Percentiles rank a stretch among this genome's conserved stretches.
These are phyloP conservation scores for Athene noctua DNA, from an alignment of 2,113 vertebrate genomes.

Conservation along the genomic window DNA sequence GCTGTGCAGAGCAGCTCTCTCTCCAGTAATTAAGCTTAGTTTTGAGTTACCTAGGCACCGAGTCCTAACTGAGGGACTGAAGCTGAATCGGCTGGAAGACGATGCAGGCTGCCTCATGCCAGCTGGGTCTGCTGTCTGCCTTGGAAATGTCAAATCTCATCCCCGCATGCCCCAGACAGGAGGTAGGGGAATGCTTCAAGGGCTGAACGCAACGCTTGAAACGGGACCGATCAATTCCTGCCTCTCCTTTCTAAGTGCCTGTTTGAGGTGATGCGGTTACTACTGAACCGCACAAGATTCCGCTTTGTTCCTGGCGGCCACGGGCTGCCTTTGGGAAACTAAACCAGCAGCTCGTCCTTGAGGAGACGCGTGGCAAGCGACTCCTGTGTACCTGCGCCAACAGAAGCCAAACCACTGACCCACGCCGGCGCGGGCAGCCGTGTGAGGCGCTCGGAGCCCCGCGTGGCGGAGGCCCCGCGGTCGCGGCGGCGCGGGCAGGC, in stretches of 20 bases:
- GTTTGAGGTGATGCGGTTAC: accelerated
- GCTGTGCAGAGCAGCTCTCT: neutral
- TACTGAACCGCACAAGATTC: accelerated
- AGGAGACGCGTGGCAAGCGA: too few species aligned
- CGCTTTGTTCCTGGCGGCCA: accelerated
- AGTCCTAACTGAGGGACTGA: accelerated
- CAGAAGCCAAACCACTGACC: accelerated
- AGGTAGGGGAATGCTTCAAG: neutral
- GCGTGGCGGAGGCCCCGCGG: neutral
- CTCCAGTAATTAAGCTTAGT: neutral
- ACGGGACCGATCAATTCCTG: neutral
- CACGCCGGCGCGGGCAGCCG: neutral
- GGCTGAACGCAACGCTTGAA: neutral
- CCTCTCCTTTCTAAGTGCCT: neutral
- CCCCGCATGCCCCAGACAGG: too few species aligned
- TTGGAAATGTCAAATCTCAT: neutral
- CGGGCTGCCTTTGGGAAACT: neutral
- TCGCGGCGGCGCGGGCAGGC: too few species aligned
- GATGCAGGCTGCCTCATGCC: neutral
- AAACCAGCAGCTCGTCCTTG: accelerated
- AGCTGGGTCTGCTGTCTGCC: too few species aligned
- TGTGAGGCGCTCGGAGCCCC: neutral
- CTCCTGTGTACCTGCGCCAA: too few species aligned
- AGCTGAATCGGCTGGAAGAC: neutral
- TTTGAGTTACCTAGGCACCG: neutral